A percentile compares a stretch with the other conserved stretches of the same genome.
phyloP scores from a whole-genome alignment of 1,140 invertebrate genomes.

The Neotoxoptera formosana region DNA sequence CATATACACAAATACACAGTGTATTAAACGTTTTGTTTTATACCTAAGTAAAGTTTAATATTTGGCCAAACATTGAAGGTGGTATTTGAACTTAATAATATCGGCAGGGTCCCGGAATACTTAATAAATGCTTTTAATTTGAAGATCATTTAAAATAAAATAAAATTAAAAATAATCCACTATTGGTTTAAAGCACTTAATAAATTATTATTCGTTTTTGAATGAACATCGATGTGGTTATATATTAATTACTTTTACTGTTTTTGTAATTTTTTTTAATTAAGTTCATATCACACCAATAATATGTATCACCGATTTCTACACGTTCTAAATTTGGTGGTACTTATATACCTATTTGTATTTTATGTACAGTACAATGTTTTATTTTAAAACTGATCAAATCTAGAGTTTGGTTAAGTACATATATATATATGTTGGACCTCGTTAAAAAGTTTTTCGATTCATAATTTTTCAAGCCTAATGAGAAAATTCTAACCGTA shows the following conservation, averaged over 20 bases:
- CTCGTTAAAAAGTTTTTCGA: neutral
- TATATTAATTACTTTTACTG: neutral
- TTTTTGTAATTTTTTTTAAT: neutral
- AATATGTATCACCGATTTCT: neutral
- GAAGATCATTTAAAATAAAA: neutral
- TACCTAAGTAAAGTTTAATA: neutral
- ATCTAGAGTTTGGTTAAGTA: too few relatives aligned
- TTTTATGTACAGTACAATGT: too few relatives aligned
- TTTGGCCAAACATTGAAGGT: neutral
- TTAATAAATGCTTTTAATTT: neutral
- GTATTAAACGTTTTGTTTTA: neutral
- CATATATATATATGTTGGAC: too few relatives aligned
- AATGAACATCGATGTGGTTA: neutral
- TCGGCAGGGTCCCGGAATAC: too few relatives aligned
- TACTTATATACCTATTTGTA: too few relatives aligned
- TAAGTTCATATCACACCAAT: neutral
- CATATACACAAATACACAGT: neutral
- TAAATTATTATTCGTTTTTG: neutral
- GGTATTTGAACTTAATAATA: neutral
- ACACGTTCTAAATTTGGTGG: too few relatives aligned
- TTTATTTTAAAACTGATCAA: too few relatives aligned
- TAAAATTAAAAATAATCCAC: neutral
- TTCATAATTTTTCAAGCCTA: neutral
- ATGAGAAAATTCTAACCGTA: neutral
- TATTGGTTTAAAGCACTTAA: neutral